Conservation (phyloP, 2,888 invertebrate genomes). For the Lasioglossum oenotherae region DNA sequence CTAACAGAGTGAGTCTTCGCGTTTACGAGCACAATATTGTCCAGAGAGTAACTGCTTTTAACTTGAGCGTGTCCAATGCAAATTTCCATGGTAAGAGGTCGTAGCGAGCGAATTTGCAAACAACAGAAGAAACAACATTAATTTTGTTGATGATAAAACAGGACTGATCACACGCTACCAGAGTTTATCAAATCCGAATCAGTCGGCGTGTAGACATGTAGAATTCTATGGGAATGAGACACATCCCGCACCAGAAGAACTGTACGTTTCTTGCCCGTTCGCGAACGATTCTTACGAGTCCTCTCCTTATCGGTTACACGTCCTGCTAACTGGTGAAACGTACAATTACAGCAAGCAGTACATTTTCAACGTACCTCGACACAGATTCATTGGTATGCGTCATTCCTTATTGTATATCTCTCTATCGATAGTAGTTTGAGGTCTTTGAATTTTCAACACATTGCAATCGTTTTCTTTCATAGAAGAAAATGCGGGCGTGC, state of each 20-base stretch:
- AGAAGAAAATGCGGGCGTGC: conserved; percentile 65
- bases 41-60: conserved; percentile 77
- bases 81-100: conserved; percentile 76
- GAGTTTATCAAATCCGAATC: conserved; percentile 66
- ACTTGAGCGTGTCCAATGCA: conserved; percentile 75
- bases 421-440: not conserved
- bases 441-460: not conserved
- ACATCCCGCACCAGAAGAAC: conserved; percentile 55
- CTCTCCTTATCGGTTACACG: conserved; percentile 75
- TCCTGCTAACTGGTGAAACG: conserved; percentile 66
- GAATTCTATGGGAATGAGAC: conserved; percentile 65
- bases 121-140: not conserved
- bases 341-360: conserved; percentile 78
- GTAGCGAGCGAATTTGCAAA: not conserved
- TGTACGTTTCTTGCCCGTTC: conserved; percentile 79
- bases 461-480: not conserved
- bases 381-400: conserved; percentile 75
- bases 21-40: conserved; percentile 71
- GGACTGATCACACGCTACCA: conserved; percentile 78
- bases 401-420: not conserved
- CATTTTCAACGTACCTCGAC: conserved; percentile 78
- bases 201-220: conserved; percentile 74
- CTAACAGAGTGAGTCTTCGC: conserved; percentile 72
- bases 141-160: conserved; percentile 40
- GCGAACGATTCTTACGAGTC: conserved; percentile 72